Conservation (phyloP, 2,113 vertebrate species). For the Hucho hucho region DNA sequence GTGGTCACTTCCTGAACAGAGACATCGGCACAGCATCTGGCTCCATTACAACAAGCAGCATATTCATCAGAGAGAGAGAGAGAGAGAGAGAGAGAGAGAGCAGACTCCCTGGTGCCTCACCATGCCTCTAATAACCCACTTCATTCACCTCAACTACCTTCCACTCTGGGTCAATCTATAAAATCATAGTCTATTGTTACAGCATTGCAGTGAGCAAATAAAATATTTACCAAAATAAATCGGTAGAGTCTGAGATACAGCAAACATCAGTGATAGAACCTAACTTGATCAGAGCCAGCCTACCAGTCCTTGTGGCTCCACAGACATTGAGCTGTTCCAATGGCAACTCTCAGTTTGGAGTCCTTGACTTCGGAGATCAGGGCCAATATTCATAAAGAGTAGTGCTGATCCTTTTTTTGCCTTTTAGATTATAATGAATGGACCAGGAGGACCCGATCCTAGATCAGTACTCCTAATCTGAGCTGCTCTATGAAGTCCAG, state of each 20-base stretch:
- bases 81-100: background rate
- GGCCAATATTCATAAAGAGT: no score
- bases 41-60: background rate
- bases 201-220: background rate
- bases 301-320: background rate
- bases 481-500: no score
- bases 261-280: background rate
- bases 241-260: background rate
- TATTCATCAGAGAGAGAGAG: background rate
- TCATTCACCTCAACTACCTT: background rate
- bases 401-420: no score
- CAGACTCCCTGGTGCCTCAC: background rate
- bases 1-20: slow-evolving; percentile 8
- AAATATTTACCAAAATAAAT: background rate
- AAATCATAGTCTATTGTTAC: background rate
- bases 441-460: no score
- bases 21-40: slow-evolving; percentile 20
- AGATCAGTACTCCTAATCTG: no score
- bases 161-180: background rate
- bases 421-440: no score
- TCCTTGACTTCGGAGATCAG: no score
- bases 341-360: background rate
- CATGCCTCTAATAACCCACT: background rate
- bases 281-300: background rate
- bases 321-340: background rate